A percentile compares a stretch with the other conserved stretches of the same genome.
phyloP scores from a whole-genome alignment of 2,888 invertebrate species.

The Chirona hameri region DNA sequence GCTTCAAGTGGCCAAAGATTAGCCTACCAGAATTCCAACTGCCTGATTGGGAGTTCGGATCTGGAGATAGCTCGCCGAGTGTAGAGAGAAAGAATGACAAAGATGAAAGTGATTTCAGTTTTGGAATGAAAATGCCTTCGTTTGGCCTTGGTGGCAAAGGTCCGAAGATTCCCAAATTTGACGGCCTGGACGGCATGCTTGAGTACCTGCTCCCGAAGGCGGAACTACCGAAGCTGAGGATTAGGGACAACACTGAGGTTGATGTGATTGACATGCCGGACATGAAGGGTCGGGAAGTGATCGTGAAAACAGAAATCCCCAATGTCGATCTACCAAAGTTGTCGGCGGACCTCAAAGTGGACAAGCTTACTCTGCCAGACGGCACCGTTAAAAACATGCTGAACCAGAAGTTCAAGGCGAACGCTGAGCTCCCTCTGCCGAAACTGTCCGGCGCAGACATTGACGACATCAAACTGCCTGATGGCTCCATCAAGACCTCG shows the following conservation, averaged over 20 bases:
- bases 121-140: neutral
- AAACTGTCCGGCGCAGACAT: conserved; percentile 31
- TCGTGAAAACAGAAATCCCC: neutral
- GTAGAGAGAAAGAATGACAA: too few species aligned
- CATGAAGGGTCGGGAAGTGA: neutral
- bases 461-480: conserved; percentile 30
- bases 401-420: conserved; percentile 22
- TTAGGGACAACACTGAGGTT: neutral
- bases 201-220: neutral
- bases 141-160: neutral
- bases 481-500: neutral
- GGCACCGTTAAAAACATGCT: neutral
- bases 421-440: conserved; percentile 32
- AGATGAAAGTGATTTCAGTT: neutral
- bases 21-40: neutral
- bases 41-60: neutral
- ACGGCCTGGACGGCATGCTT: neutral
- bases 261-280: neutral
- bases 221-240: neutral
- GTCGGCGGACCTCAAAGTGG: neutral
- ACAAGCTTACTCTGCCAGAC: neutral
- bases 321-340: neutral
- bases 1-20: neutral
- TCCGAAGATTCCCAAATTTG: neutral
- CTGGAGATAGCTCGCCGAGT: too few species aligned